phyloP scores from a whole-genome alignment of 2,797 vertebrate species.

The Hippopotamyrus pictus region DNA sequence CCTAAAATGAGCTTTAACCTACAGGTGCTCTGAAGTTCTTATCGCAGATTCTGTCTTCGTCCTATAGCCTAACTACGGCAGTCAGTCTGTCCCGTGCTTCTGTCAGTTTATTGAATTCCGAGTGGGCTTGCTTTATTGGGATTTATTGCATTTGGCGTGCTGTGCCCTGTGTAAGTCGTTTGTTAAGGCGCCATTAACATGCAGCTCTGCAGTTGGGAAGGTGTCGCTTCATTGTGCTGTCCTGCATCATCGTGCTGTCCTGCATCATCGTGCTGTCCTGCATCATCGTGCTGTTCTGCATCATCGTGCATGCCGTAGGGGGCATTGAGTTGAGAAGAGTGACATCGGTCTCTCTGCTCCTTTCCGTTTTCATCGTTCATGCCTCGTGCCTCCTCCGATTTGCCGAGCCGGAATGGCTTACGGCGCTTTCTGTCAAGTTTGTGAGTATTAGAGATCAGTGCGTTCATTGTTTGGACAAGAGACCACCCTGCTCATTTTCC shows the following conservation, averaged over 20 bases:
- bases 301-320: not conserved
- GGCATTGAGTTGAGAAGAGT: not conserved
- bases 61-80: not conserved
- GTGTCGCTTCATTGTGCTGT: not conserved
- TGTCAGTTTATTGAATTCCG: not conserved
- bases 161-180: not conserved
- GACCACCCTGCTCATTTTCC: not conserved
- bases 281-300: too few species aligned
- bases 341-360: not conserved
- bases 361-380: not conserved
- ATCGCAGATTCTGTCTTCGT: not conserved
- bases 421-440: not conserved
- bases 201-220: not conserved
- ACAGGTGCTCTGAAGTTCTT: not conserved
- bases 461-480: conserved; percentile 9
- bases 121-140: not conserved
- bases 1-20: not conserved
- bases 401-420: not conserved
- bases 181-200: not conserved
- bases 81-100: not conserved
- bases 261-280: too few species aligned
- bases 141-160: not conserved
- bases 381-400: not conserved
- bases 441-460: not conserved
- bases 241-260: not conserved